A percentile compares a stretch with the other conserved stretches of the same genome.
phyloP scores from a whole-genome alignment of 2,797 vertebrate species.

The Chaetodon trifasciatus region DNA sequence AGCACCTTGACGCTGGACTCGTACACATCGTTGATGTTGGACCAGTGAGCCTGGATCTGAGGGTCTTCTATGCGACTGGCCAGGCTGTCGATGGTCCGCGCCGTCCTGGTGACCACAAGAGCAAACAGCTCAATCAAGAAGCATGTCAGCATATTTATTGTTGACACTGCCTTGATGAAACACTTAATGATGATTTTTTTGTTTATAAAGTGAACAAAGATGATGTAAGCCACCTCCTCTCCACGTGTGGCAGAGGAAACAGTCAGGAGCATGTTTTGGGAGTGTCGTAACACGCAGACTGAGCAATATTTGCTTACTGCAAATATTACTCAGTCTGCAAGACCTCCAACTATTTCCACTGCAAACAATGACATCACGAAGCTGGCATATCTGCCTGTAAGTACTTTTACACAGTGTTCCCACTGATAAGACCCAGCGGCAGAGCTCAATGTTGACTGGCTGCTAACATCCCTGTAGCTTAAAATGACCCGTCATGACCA shows the following conservation, averaged over 20 bases:
- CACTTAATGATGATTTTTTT: neutral
- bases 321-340: neutral
- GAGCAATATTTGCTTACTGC: neutral
- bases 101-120: constrained; percentile 75
- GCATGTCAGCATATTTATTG: neutral
- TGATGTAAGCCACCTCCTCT: neutral
- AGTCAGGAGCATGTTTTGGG: neutral
- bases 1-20: constrained; percentile 99
- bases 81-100: constrained; percentile 92
- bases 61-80: constrained; percentile 97
- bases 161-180: neutral
- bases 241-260: neutral
- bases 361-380: neutral
- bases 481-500: neutral
- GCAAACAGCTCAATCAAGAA: neutral
- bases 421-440: neutral
- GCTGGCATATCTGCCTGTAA: neutral
- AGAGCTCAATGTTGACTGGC: neutral
- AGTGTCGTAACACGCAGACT: neutral
- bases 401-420: neutral
- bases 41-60: constrained; percentile 99
- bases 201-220: neutral
- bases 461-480: neutral
- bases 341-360: neutral
- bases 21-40: constrained; percentile 97